Percentiles rank a stretch among this genome's conserved stretches.
Evolutionary conservation across 2,888 invertebrate genomes (phyloP).

Genomic region (Chaitophorus viminalis): DNA sequence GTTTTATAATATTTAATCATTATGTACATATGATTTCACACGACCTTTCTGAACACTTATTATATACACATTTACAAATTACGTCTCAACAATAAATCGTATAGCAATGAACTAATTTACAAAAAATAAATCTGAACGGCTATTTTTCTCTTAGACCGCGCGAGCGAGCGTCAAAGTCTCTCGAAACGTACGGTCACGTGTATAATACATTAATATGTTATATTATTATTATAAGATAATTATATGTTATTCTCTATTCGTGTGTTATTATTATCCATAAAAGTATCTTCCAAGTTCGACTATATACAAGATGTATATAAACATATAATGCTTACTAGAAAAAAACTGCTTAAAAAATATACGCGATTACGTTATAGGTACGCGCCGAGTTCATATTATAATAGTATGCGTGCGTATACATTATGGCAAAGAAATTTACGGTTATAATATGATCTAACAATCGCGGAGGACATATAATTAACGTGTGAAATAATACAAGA

Average conservation of each 20-base stretch:
- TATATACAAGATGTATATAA: too few species aligned
- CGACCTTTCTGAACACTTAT: slow-evolving; percentile 15
- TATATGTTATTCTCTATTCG: not conserved
- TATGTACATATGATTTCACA: slow-evolving; percentile 23
- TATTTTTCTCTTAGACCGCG: not conserved
- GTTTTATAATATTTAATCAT: not conserved
- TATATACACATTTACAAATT: not conserved
- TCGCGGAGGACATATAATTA: slow-evolving; percentile 42
- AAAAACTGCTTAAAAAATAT: too few species aligned
- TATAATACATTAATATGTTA: not conserved
- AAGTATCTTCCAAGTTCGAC: too few species aligned
- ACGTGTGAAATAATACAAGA: slow-evolving; percentile 27
- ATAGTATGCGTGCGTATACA: too few species aligned
- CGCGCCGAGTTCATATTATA: too few species aligned
- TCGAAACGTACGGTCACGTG: not conserved
- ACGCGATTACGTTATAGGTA: too few species aligned
- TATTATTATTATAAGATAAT: not conserved
- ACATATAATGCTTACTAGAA: too few species aligned
- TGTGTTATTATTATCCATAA: not conserved
- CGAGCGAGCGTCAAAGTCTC: slow-evolving; percentile 20
- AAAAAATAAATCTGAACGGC: too few species aligned
- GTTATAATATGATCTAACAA: slow-evolving; percentile 27
- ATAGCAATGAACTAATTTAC: not conserved
- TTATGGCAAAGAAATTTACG: not conserved
- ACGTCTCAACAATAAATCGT: not conserved